A percentile compares a stretch with the other conserved stretches of the same genome.
Evolutionary conservation across 2,888 invertebrate species (phyloP).

Genomic region (Agonum fuliginosum): DNA sequence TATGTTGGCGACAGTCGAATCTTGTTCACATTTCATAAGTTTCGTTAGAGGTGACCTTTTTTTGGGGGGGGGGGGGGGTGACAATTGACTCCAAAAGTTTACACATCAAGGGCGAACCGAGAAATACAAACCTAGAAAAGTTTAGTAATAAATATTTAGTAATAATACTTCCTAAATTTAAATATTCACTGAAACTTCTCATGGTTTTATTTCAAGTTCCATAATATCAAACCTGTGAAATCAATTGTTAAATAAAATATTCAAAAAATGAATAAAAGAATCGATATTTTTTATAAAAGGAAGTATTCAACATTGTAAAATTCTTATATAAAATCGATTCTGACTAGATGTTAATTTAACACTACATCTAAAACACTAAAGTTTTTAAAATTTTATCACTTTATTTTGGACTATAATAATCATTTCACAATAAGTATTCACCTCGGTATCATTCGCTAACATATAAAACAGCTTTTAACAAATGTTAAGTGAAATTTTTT

Average conservation of each 20-base stretch:
- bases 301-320: not conserved
- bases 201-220: constrained; percentile 26
- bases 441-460: constrained; percentile 33
- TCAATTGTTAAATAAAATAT: constrained; percentile 20
- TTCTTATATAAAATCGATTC: constrained; percentile 16
- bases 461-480: constrained; percentile 19
- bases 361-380: constrained; percentile 13
- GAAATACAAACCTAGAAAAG: constrained; percentile 40
- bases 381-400: constrained; percentile 25
- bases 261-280: not conserved
- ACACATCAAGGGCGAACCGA: constrained; percentile 1
- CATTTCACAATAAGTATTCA: constrained; percentile 33
- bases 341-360: constrained; percentile 34
- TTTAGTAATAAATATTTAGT: constrained; percentile 17
- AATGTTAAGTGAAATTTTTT: constrained; percentile 20
- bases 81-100: constrained; percentile 34
- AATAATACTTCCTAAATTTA: not conserved
- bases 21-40: constrained; percentile 51
- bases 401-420: constrained; percentile 39
- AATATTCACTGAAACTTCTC: not conserved
- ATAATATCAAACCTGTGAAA: not conserved
- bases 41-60: constrained; percentile 46
- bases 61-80: no score
- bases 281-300: not conserved
- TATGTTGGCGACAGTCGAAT: constrained; percentile 50